Evolutionary conservation across 2,113 vertebrate genomes (phyloP), one percentile per base, ranked within the genome.

Genomic region (Paedocypris sp.): DNA sequence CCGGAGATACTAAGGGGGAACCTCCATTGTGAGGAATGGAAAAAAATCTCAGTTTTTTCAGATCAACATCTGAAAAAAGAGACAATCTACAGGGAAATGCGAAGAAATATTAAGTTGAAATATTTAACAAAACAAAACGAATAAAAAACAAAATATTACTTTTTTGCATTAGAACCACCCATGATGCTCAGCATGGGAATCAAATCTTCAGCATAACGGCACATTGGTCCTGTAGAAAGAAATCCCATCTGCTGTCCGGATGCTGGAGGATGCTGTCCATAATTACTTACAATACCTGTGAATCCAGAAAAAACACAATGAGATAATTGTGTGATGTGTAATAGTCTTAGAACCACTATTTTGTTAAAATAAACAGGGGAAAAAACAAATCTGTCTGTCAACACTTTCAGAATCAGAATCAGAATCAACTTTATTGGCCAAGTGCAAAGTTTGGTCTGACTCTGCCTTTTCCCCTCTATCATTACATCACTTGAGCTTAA

Each of bases 161-260:
- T 88, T 60, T 62, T 10, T 18, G 80, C 67, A 0, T 80, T 86
- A 6, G 89, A 75, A 13, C 89, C 91, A 0, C 87, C 90, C 92
- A 95, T 92, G 74, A 94, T 83, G 64, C 71, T 84, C 54, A 95
- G 58, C 82, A 91, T 76, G 0, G 79, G 88, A 57, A 86, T 73
- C 60, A 95, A 74, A 70, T 95, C 91, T 62, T 89, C 87, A 0
- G 91, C 89, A 0, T 91, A 94, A 69, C 90, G 90, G 53, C 92
- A 94, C 89, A 95, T 89, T 43, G 91, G 91, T 4, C 91, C 92
- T 0, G 75, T 82, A 71, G 89, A 85, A 39, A 84, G 33, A 73
- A 81, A 90, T 8, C 77, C 78, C 0, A 48, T 57, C 2, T 85
- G 81, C 26, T 65, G 69, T 2, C 88, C 89, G 0, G n/a, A 47